Base-by-base conservation (phyloP, 2,113 vertebrate genomes). In the Fulica atra region DNA sequence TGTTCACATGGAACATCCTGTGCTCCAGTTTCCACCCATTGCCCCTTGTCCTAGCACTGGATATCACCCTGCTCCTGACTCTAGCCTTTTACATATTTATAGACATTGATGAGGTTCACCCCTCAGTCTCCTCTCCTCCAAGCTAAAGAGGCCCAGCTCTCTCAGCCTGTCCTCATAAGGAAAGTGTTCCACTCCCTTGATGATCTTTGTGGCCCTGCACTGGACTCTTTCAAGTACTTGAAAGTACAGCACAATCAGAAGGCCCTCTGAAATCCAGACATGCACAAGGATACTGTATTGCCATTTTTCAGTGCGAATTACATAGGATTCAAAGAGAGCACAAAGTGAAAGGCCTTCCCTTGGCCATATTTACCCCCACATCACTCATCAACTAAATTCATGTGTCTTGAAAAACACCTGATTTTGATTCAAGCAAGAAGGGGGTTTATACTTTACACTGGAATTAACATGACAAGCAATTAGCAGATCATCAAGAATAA, bases 401-500 rank as follows among this genome's bases (percentile, higher is more conserved):
- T 36, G 10, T 33, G 31, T 21, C 91, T 95, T 92, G 86, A 87
- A 93, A 82, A 69, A 29, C 38, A 66, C 19, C 10, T 15, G 31
- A 64, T 64, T 94, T 89, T 76, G 77, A 70, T n/a, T 94, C 70
- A 82, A 78, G 86, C 44, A 60, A 85, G 48, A 84, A 83, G 26
- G 20, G 36, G 2, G 24, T 79, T 88, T 63, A 57, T 57, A 46
- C 54, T 48, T 92, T 46, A 72, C 53, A 15, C 33, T 81, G 78
- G 70, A 93, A 95, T 87, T 95, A 93, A 91, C 65, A 54, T 60
- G 88, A 81, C 70, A 69, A 95, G 60, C 3, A 14, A 92, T 94
- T 87, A 94, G 59, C 83, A 91, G 91, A 93, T 87, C 91, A 61
- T 95, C 84, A 86, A 94, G 86, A 92, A 77, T 74, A 89, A 95